These are phyloP conservation scores for Petaurus breviceps DNA, from an alignment of 2,113 vertebrate species.

Conservation along the genomic window DNA sequence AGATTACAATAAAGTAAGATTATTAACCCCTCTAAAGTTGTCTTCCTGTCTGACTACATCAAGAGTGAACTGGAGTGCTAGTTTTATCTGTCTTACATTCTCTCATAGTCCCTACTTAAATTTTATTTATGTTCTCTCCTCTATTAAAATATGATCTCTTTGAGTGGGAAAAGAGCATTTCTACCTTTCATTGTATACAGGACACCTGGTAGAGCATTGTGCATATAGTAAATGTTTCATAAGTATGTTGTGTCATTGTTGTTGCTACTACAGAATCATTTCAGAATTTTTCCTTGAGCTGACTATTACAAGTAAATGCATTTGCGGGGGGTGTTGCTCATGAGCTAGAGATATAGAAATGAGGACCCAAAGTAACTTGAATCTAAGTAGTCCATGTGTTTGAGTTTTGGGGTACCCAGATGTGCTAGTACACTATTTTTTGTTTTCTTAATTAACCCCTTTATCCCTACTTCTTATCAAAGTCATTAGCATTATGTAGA, in stretches of 20 bases:
- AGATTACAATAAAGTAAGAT: too few relatives aligned
- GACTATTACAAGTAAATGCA: not conserved
- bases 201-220: not conserved
- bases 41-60: too few relatives aligned
- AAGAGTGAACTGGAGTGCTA: too few relatives aligned
- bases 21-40: too few relatives aligned
- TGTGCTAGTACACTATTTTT: not conserved
- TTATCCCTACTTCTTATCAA: not conserved
- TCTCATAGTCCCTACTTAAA: too few relatives aligned
- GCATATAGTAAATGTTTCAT: not conserved
- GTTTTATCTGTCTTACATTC: too few relatives aligned
- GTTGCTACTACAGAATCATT: not conserved
- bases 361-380: not conserved
- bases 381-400: not conserved
- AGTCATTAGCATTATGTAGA: not conserved
- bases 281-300: not conserved
- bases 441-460: not conserved
- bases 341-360: not conserved
- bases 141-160: not conserved
- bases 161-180: not conserved
- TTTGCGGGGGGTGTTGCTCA: not conserved
- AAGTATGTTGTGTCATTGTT: not conserved
- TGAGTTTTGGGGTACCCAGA: conserved; percentile 4
- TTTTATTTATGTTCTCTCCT: too few relatives aligned
- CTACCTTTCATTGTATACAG: not conserved